A percentile compares a stretch with the other conserved stretches of the same genome.
Evolutionary conservation across 2,888 invertebrate genomes (phyloP).

Genomic region (Ellobium chinense): DNA sequence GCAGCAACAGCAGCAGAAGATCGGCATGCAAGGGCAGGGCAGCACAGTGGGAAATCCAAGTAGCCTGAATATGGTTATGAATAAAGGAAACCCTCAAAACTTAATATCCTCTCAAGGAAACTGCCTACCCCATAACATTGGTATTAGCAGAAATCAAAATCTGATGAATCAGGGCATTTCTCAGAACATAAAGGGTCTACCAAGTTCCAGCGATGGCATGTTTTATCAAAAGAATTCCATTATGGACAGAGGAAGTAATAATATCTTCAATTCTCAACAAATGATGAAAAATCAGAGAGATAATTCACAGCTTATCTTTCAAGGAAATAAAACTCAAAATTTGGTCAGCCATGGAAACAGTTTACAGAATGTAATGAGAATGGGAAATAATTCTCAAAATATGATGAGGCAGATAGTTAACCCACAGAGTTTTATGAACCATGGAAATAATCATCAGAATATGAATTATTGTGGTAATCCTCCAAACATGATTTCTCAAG

Average conservation of each 20-base stretch:
- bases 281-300: not conserved
- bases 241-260: not conserved
- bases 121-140: no score
- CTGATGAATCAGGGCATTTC: conserved; percentile 11
- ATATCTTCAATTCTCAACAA: conserved; percentile 7
- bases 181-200: not conserved
- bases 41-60: not conserved
- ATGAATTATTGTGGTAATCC: not conserved
- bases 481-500: not conserved
- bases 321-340: not conserved
- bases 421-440: not conserved
- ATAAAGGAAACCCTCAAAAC: not conserved
- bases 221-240: no score
- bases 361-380: not conserved
- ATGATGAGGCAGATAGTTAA: conserved; percentile 2
- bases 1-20: conserved; percentile 37
- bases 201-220: not conserved
- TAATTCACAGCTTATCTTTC: not conserved
- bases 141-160: no score
- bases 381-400: conserved; percentile 4
- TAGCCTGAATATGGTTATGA: conserved; percentile 7
- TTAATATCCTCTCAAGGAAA: not conserved
- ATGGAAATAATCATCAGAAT: conserved; percentile 10
- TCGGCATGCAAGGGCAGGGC: not conserved
- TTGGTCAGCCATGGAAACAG: not conserved